A percentile compares a stretch with the other conserved stretches of the same genome.
Conservation (phyloP, 2,888 invertebrate species). For the Drosophila antonietae region DNA sequence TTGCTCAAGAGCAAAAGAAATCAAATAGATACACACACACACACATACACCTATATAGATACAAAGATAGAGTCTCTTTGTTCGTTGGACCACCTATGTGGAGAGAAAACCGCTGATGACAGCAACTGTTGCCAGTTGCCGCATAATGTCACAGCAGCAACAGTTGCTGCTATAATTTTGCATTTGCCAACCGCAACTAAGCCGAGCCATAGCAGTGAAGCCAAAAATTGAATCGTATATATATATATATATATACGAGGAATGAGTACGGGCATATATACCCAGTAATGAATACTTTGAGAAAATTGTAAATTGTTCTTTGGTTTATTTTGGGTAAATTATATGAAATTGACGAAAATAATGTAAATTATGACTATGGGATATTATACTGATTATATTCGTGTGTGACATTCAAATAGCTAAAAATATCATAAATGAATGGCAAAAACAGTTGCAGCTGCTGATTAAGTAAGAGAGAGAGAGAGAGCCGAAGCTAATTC, state of each 20-base stretch:
- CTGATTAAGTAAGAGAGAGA: no score
- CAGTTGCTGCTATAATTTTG: constrained; percentile 44
- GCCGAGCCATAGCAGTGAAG: background rate
- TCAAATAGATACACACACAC: constrained; percentile 16
- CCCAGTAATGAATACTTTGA: background rate
- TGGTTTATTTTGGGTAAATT: background rate
- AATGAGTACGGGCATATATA: background rate
- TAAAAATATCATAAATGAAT: background rate
- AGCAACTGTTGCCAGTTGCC: constrained; percentile 47
- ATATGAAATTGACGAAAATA: background rate
- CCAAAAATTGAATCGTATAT: constrained; percentile 1
- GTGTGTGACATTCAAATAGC: background rate
- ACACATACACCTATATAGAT: background rate
- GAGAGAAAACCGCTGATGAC: constrained; percentile 26
- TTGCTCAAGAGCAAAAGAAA: constrained; percentile 9
- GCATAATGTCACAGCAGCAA: constrained; percentile 34
- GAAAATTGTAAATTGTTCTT: background rate
- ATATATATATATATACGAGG: background rate
- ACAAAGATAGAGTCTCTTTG: constrained; percentile 6
- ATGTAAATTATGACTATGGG: background rate
- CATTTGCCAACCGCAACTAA: constrained; percentile 27
- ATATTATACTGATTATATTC: background rate
- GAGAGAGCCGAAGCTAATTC: no score
- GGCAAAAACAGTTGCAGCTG: no score
- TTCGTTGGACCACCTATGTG: constrained; percentile 9